These are phyloP conservation scores for Nemotelus nigrinus DNA, from an alignment of 2,888 invertebrate genomes.

Conservation along the genomic window DNA sequence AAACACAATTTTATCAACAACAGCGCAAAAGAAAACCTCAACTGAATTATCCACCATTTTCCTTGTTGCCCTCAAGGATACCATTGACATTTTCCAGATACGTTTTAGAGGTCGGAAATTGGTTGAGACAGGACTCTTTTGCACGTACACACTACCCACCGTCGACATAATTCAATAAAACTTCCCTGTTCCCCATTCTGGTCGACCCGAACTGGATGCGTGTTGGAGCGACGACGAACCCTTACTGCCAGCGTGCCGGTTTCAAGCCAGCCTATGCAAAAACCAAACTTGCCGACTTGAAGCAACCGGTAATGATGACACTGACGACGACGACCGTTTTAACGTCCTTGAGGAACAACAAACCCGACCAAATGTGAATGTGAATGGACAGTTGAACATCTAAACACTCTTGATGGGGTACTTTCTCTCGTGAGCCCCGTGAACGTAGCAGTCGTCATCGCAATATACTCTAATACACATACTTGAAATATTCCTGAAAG, in stretches of 20 bases:
- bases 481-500: background rate
- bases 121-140: constrained; percentile 32
- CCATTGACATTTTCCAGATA: background rate
- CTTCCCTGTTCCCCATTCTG: constrained; percentile 23
- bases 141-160: constrained; percentile 32
- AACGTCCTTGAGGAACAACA: background rate
- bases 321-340: constrained; percentile 4
- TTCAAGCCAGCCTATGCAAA: background rate
- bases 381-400: constrained; percentile 24
- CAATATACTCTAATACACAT: constrained; percentile 19
- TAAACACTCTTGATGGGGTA: constrained; percentile 11
- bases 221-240: background rate
- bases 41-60: constrained; percentile 47
- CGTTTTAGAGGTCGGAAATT: constrained; percentile 41
- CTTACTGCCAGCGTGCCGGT: background rate
- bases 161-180: constrained; percentile 48
- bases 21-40: constrained; percentile 33
- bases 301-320: constrained; percentile 12
- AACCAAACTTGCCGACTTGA: background rate
- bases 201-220: constrained; percentile 4
- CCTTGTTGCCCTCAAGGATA: constrained; percentile 16
- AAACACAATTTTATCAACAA: constrained; percentile 42
- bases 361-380: constrained; percentile 16
- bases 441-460: background rate
- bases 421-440: background rate